Evolutionary conservation across 2,113 vertebrate species (phyloP), one percentile per base, ranked within the genome.

Genomic region (Amblyopsis rosae): DNA sequence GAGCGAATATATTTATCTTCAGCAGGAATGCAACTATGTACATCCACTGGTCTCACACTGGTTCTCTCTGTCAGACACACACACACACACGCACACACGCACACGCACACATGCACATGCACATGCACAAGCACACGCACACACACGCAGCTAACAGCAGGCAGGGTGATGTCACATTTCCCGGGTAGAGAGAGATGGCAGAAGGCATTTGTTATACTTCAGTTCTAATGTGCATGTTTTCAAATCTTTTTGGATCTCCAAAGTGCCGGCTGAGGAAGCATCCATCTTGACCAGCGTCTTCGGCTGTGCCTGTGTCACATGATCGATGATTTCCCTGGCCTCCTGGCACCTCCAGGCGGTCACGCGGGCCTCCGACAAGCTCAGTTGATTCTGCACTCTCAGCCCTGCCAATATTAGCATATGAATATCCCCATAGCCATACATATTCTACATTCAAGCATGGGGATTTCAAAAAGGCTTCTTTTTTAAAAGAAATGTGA

Each of bases 151-250:
- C 48, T 56, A 9, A 3, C 55, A 69, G 58, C 67, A 53, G 19
- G 51, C 57, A 56, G 12, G 11, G 26, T 12, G 76, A 82, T 74
- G 69, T 59, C 57, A 74, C 19, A 47, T 74, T 77, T 81, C 72
- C 70, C 19, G 54, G 66, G 68, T 45, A 33, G 4, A 13, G 17
- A 35, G 54, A 55, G 16, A 67, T 10, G 51, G 49, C 19, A 54
- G 45, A 49, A 10, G 61, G 86, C 86, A 88, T 91, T 89, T 89
- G 79, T 89, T 89, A 86, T 89, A 90, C 88, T 90, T 84, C 73
- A 65, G 77, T 75, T 80, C 77, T 89, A 86, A 93, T 92, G 90
- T 88, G 73, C 69, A 82, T 90, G 86, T 90, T 87, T 90, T 86
- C 77, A 80, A 84, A 86, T 69, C 77, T 75, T 83, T 70, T 48